Conservation (phyloP, 2,888 invertebrate species). For the Acheta domesticus region DNA sequence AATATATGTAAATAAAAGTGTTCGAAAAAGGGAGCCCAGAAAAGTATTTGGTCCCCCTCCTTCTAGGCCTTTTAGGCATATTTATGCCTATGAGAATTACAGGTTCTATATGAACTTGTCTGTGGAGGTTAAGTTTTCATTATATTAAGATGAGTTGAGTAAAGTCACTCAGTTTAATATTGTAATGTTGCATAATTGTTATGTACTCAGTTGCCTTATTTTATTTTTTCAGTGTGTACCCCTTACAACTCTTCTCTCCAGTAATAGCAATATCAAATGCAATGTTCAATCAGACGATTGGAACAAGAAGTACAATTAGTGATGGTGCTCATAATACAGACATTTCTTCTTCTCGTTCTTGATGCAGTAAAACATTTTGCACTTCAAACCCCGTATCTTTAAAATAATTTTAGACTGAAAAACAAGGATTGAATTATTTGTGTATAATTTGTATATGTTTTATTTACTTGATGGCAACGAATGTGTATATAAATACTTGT, state of each 20-base stretch:
- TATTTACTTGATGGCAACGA: too few relatives aligned
- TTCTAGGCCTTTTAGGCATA: too few relatives aligned
- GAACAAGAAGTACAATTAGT: slow-evolving; percentile 35
- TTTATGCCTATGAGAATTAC: too few relatives aligned
- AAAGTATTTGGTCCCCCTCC: too few relatives aligned
- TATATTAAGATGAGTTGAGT: neutral
- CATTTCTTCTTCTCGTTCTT: slow-evolving; percentile 21
- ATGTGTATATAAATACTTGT: too few relatives aligned
- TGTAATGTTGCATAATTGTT: slow-evolving; percentile 1
- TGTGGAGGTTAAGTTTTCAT: too few relatives aligned
- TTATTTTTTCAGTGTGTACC: slow-evolving; percentile 60
- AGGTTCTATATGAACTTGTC: too few relatives aligned
- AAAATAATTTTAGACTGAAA: too few relatives aligned
- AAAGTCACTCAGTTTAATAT: neutral
- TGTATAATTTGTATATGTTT: too few relatives aligned
- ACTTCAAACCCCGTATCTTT: neutral
- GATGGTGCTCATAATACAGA: slow-evolving; percentile 10
- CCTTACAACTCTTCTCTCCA: slow-evolving; percentile 75
- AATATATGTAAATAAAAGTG: too few relatives aligned
- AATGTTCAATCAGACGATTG: slow-evolving; percentile 63
- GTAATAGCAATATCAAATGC: slow-evolving; percentile 79
- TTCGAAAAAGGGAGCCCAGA: too few relatives aligned
- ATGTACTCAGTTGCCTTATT: neutral
- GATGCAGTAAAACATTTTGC: slow-evolving; percentile 22
- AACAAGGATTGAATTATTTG: too few relatives aligned